These are phyloP conservation scores for Amphiprion ocellaris DNA, from an alignment of 2,113 vertebrate genomes.

Conservation along the genomic window DNA sequence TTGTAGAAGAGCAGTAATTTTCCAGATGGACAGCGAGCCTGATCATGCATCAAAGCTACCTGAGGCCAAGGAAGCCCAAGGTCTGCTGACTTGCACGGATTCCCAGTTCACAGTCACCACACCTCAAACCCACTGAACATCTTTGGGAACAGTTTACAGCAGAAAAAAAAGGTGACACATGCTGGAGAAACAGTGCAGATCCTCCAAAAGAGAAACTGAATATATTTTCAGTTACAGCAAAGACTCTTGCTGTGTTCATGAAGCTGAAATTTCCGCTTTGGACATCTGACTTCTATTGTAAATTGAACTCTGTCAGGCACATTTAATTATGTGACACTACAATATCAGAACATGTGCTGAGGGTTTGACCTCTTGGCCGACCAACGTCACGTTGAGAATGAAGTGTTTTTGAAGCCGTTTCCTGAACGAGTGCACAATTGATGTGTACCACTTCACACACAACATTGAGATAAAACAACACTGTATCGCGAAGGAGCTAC, in stretches of 20 bases:
- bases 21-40: constrained; percentile 62
- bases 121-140: constrained; percentile 29
- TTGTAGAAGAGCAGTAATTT: constrained; percentile 48
- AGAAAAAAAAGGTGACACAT: constrained; percentile 16
- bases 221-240: neutral
- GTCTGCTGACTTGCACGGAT: constrained; percentile 54
- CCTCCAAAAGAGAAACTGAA: neutral
- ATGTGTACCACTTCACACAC: constrained; percentile 35
- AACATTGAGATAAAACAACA: constrained; percentile 37
- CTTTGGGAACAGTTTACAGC: constrained; percentile 27
- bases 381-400: constrained; percentile 10
- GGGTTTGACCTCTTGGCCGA: constrained; percentile 22
- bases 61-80: constrained; percentile 37
- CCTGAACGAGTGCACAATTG: constrained; percentile 28
- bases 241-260: constrained; percentile 4
- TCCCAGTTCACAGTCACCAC: constrained; percentile 45
- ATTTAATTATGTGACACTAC: constrained; percentile 13
- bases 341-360: constrained; percentile 12
- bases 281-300: neutral
- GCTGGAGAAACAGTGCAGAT: neutral
- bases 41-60: constrained; percentile 54
- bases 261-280: neutral
- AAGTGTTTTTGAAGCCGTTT: constrained; percentile 37
- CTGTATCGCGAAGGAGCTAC: constrained; percentile 14
- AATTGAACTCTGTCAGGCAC: constrained; percentile 2